Conservation (phyloP, 2,113 vertebrate genomes). For the Seriola quinqueradiata region DNA sequence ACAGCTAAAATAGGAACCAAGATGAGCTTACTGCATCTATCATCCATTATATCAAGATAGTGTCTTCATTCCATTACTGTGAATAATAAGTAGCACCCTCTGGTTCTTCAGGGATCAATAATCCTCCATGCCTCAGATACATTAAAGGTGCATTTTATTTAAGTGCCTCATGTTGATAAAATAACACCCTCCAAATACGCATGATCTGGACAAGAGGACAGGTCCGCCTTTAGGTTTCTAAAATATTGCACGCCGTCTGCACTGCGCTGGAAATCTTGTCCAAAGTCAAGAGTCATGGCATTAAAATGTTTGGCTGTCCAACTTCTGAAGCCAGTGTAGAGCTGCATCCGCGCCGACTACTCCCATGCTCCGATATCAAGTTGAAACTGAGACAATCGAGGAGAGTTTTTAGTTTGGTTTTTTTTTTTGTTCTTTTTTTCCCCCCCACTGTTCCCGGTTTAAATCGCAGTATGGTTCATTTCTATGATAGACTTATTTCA, state of each 20-base stretch:
- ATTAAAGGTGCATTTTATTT: constrained; percentile 56
- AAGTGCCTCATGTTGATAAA: constrained; percentile 75
- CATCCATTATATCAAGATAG: constrained; percentile 89
- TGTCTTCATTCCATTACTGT: constrained; percentile 80
- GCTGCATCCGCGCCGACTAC: constrained; percentile 65
- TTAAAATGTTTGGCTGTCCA: constrained; percentile 59
- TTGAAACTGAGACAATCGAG: constrained; percentile 56
- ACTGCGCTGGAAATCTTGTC: constrained; percentile 45
- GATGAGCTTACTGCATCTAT: constrained; percentile 94
- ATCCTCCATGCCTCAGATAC: constrained; percentile 46
- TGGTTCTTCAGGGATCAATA: constrained; percentile 61
- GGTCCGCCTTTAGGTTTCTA: constrained; percentile 35
- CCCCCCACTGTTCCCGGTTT: constrained; percentile 11
- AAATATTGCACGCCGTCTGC: constrained; percentile 34
- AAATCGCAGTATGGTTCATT: constrained; percentile 25
- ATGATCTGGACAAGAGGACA: constrained; percentile 16
- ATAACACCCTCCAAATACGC: constrained; percentile 20
- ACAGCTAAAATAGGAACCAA: constrained; percentile 92
- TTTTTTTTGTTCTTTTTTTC: background rate
- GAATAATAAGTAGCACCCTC: constrained; percentile 69
- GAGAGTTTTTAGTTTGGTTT: constrained; percentile 22
- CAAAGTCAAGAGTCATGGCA: constrained; percentile 67
- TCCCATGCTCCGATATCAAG: constrained; percentile 60
- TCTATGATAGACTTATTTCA: constrained; percentile 29
- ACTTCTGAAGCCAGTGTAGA: constrained; percentile 70